phyloP scores from a whole-genome alignment of 2,888 invertebrate genomes.

The Bruchidius siliquastri region DNA sequence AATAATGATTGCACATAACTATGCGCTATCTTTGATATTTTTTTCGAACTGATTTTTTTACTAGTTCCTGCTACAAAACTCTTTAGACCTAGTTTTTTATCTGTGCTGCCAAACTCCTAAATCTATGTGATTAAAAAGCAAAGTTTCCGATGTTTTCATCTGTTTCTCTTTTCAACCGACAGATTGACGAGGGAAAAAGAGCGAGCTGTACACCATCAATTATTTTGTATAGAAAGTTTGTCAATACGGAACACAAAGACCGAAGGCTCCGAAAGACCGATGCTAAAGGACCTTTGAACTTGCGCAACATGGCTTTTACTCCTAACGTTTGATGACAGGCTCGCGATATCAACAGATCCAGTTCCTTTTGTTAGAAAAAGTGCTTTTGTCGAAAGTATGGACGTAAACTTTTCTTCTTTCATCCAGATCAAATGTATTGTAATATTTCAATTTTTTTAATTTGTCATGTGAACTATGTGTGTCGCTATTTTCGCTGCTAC shows the following conservation, averaged over 20 bases:
- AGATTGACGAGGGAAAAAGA: not conserved
- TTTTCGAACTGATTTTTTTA: too few relatives aligned
- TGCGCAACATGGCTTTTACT: not conserved
- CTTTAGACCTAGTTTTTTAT: not conserved
- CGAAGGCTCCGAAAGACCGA: not conserved
- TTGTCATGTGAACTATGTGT: too few relatives aligned
- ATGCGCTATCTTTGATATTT: too few relatives aligned
- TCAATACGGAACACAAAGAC: not conserved
- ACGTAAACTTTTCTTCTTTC: not conserved
- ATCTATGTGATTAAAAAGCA: not conserved
- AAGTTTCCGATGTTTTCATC: not conserved
- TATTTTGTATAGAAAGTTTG: not conserved
- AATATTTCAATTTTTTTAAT: too few relatives aligned
- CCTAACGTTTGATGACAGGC: not conserved
- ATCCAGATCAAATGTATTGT: too few relatives aligned
- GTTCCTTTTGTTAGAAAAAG: not conserved
- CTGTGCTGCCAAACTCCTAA: not conserved
- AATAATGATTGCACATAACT: too few relatives aligned
- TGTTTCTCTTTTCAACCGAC: not conserved
- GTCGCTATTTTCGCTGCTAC: too few relatives aligned
- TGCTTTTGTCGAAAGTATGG: too few relatives aligned
- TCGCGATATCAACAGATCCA: not conserved
- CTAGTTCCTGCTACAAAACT: too few relatives aligned
- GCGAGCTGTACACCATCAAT: not conserved
- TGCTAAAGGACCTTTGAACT: not conserved